Evolutionary conservation across 2,113 vertebrate genomes (phyloP), one percentile per base, ranked within the genome.

Genomic region (Siniperca knerii): DNA sequence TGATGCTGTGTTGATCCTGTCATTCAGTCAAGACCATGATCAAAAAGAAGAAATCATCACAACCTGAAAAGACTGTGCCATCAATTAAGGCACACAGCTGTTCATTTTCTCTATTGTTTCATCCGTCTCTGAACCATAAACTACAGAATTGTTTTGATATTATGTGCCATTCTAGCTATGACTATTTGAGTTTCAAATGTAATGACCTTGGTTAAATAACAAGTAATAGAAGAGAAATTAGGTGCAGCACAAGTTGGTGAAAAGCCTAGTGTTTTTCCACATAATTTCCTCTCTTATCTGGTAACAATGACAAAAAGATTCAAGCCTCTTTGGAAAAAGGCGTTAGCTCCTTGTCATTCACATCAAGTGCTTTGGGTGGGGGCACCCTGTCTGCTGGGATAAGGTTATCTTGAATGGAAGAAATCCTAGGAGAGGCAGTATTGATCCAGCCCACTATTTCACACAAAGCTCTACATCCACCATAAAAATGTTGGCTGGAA

Each of bases 401-500:
- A 83, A 92, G 87, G 87, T 92, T 88, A 91, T 91, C 89, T 89
- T 82, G 70, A 91, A 92, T 86, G 76, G 82, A 89, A 90, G 76
- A 85, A 93, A 89, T 91, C 85, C 87, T 87, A 0, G 9, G 92
- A 89, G 89, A 90, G 81, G 79, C 48, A 75, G 83, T 93, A 95
- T 92, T 91, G 92, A 95, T 93, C 91, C 79, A 90, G 46, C 65
- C 88, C 69, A 80, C 84, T 79, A 79, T 90, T 90, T 92, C 84
- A 89, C 84, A 89, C 89, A 91, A 91, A 83, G 89, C 82, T 57
- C 77, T 73, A 73, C 75, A 82, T 84, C 89, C 75, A 65, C 91
- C 72, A 88, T 89, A 75, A 83, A 90, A 89, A 78, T 77, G 74
- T 84, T 84, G 84, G 78, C 73, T 85, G 77, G 76, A 91, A 90